These are phyloP conservation scores for Syngnathus scovelli DNA, from an alignment of 2,113 vertebrate genomes.

Conservation along the genomic window DNA sequence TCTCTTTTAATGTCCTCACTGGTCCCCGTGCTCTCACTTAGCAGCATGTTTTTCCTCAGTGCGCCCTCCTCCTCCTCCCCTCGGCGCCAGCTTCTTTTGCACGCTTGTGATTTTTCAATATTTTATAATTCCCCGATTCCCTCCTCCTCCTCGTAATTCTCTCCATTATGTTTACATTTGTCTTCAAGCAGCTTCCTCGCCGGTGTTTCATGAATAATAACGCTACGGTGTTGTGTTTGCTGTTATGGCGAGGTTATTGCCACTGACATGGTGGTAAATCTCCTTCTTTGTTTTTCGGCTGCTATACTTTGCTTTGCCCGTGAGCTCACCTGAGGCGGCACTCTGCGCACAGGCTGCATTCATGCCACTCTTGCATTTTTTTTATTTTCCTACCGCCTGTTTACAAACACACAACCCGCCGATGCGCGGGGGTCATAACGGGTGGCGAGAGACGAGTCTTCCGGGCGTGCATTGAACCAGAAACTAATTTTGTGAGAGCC, in stretches of 20 bases:
- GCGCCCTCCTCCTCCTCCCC: slow-evolving; percentile 16
- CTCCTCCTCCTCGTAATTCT: slow-evolving; percentile 44
- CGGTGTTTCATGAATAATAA: slow-evolving; percentile 49
- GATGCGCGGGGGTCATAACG: slow-evolving; percentile 29
- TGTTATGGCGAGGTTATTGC: slow-evolving; percentile 26
- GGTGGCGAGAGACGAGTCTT: slow-evolving; percentile 53
- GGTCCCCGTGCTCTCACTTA: slow-evolving; percentile 49
- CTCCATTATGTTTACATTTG: slow-evolving; percentile 54
- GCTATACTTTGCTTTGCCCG: slow-evolving; percentile 27
- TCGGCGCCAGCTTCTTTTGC: slow-evolving; percentile 26
- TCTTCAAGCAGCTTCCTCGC: slow-evolving; percentile 37
- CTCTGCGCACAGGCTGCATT: neutral
- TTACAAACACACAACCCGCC: slow-evolving; percentile 1
- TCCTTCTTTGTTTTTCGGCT: slow-evolving; percentile 18
- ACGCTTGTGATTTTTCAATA: slow-evolving; percentile 59
- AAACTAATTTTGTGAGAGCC: slow-evolving; percentile 67
- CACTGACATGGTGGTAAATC: slow-evolving; percentile 38
- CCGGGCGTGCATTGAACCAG: slow-evolving; percentile 52
- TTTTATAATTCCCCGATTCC: slow-evolving; percentile 58
- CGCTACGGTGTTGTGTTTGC: slow-evolving; percentile 17
- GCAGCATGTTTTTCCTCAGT: slow-evolving; percentile 40
- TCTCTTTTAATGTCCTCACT: slow-evolving; percentile 50
- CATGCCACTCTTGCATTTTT: slow-evolving; percentile 1
- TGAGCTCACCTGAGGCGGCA: slow-evolving; percentile 40
- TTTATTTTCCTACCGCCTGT: slow-evolving; percentile 3